Evolutionary conservation across 2,797 vertebrate species (phyloP).

Genomic region (Phoebastria nigripes): DNA sequence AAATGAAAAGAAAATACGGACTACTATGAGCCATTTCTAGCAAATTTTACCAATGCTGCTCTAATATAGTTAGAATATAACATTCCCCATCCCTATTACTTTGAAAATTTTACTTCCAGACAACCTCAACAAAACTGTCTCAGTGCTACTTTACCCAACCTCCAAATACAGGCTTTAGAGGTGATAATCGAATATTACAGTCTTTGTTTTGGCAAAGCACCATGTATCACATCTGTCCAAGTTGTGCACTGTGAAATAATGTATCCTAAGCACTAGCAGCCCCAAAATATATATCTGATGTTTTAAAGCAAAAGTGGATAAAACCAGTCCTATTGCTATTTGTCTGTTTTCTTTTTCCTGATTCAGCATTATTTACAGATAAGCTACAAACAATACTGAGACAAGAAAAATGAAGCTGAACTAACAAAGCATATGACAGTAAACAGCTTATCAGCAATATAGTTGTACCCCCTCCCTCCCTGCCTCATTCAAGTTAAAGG

Average conservation of each 20-base stretch:
- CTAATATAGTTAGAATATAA: neutral
- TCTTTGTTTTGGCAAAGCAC: neutral
- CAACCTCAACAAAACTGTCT: neutral
- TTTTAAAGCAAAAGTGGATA: neutral
- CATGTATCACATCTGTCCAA: neutral
- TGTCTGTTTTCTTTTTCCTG: neutral
- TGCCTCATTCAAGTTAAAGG: neutral
- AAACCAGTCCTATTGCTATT: neutral
- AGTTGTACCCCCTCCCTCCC: neutral
- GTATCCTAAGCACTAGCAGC: neutral
- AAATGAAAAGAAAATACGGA: neutral
- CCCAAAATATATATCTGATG: neutral
- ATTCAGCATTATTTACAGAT: constrained; percentile 10
- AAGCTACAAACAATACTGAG: neutral
- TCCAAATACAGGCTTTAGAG: neutral
- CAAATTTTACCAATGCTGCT: neutral
- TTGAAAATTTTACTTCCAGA: neutral
- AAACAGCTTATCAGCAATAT: constrained; percentile 1
- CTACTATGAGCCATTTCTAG: neutral
- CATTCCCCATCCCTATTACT: neutral
- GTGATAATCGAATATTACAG: neutral
- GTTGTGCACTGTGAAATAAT: neutral
- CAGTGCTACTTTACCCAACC: neutral
- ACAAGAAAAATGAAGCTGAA: neutral
- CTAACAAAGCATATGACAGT: neutral